These are phyloP conservation scores for Gouania willdenowi DNA, from an alignment of 2,797 vertebrate species.

Conservation along the genomic window DNA sequence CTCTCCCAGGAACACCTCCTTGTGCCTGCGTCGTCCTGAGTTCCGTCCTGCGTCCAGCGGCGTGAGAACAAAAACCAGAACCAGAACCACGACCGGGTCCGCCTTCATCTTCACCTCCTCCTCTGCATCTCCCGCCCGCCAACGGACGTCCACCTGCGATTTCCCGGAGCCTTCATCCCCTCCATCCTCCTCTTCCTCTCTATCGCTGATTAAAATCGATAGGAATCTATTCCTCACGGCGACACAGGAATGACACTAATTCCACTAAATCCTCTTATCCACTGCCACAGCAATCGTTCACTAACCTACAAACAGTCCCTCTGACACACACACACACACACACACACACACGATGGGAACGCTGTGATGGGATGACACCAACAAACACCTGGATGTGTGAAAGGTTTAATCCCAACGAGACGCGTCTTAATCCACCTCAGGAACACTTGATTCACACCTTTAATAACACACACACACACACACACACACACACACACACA, in stretches of 20 bases:
- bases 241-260: slow-evolving; percentile 80
- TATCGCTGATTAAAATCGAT: slow-evolving; percentile 76
- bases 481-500: background rate
- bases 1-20: slow-evolving; percentile 72
- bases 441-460: slow-evolving; percentile 1
- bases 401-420: slow-evolving; percentile 15
- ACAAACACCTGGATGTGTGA: slow-evolving; percentile 5
- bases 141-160: background rate
- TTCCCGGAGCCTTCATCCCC: slow-evolving; percentile 6
- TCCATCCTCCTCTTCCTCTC: slow-evolving; percentile 17
- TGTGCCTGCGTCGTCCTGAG: slow-evolving; percentile 69
- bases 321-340: slow-evolving; percentile 13
- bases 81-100: slow-evolving; percentile 70
- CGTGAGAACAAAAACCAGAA: slow-evolving; percentile 59
- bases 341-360: background rate
- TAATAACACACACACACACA: background rate
- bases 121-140: slow-evolving; percentile 22
- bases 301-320: slow-evolving; percentile 72
- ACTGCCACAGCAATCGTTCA: slow-evolving; percentile 70
- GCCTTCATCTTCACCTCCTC: slow-evolving; percentile 60
- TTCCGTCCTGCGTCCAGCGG: slow-evolving; percentile 55
- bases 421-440: slow-evolving; percentile 20
- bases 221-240: slow-evolving; percentile 70
- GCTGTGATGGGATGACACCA: no score
- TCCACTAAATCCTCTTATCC: slow-evolving; percentile 82